These are phyloP conservation scores for Micrasema minimum DNA, from an alignment of 1,140 invertebrate genomes.

Conservation along the genomic window DNA sequence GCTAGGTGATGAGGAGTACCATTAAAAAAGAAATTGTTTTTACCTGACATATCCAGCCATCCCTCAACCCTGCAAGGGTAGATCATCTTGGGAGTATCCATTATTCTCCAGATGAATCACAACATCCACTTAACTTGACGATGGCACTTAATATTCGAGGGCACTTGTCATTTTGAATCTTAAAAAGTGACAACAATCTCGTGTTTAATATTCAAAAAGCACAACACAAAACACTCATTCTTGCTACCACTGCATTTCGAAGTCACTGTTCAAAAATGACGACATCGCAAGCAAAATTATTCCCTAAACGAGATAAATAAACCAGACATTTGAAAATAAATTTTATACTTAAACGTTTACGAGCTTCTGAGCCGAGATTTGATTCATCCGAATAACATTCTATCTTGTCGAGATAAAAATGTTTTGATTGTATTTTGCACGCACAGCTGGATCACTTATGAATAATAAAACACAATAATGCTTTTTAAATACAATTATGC, in stretches of 20 bases:
- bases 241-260: neutral
- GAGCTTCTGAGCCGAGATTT: too few relatives aligned
- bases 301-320: too few relatives aligned
- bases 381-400: too few relatives aligned
- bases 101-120: neutral
- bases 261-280: neutral
- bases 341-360: too few relatives aligned
- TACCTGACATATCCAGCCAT: slow-evolving; percentile 77
- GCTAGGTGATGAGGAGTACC: too few relatives aligned
- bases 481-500: too few relatives aligned
- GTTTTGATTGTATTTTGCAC: too few relatives aligned
- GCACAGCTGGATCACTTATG: too few relatives aligned
- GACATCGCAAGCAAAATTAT: neutral
- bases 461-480: too few relatives aligned
- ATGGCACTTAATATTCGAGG: slow-evolving; percentile 11
- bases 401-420: too few relatives aligned
- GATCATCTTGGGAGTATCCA: slow-evolving; percentile 58
- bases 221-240: neutral
- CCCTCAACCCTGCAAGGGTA: slow-evolving; percentile 75
- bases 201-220: slow-evolving; percentile 22
- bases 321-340: too few relatives aligned
- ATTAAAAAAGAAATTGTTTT: too few relatives aligned
- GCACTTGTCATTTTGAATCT: slow-evolving; percentile 6
- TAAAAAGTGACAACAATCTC: neutral
- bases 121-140: slow-evolving; percentile 3